These are phyloP conservation scores for Pelusios castaneus DNA, from an alignment of 2,113 vertebrate genomes.

Conservation along the genomic window DNA sequence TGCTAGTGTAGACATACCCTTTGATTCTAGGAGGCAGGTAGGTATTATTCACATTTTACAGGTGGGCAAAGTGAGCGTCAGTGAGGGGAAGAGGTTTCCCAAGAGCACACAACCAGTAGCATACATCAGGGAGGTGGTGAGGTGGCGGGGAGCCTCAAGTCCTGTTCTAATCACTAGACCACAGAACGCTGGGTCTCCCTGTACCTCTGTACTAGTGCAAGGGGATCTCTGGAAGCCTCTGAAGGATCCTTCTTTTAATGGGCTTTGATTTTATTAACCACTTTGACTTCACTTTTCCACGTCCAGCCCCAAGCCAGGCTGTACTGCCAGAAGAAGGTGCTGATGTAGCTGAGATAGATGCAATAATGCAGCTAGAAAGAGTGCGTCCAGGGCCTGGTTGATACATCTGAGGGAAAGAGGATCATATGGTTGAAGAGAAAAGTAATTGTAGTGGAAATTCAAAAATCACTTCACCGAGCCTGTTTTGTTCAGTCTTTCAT, in stretches of 20 bases:
- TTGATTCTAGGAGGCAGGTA: background rate
- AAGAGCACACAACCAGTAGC: background rate
- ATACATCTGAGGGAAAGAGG: conserved; percentile 59
- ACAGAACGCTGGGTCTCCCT: background rate
- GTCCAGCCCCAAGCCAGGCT: conserved; percentile 15
- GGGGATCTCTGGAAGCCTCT: background rate
- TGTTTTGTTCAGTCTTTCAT: conserved; percentile 69
- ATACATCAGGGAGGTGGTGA: background rate
- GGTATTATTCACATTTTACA: background rate
- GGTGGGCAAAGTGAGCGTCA: background rate
- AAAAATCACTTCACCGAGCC: conserved; percentile 75
- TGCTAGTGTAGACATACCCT: too few species aligned
- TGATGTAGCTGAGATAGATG: background rate
- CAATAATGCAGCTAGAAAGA: background rate
- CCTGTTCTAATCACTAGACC: background rate
- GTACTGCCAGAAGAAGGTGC: background rate
- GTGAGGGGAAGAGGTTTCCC: background rate
- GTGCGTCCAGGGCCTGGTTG: conserved; percentile 23
- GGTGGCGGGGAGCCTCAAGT: background rate
- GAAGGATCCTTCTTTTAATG: background rate
- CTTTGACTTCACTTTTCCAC: conserved; percentile 5
- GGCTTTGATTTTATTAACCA: conserved; percentile 16
- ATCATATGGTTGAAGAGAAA: conserved; percentile 77
- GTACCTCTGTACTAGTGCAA: accelerated
- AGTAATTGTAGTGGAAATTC: conserved; percentile 80